Base-by-base conservation (phyloP, 2,113 vertebrate genomes). In the Phalacrocorax aristotelis region DNA sequence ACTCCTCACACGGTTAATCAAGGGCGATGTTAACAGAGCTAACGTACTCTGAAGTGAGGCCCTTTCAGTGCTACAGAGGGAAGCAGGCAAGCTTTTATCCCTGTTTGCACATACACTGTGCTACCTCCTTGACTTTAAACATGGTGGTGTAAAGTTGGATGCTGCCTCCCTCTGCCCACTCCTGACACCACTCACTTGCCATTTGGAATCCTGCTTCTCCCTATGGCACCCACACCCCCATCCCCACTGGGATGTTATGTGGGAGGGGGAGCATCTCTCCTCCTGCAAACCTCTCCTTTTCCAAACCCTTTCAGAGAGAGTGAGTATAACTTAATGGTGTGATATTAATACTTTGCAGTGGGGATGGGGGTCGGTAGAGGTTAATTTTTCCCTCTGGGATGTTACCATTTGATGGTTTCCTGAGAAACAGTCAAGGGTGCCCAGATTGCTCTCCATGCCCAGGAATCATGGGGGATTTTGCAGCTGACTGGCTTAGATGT, bases 191-290 rank as follows among this genome's bases (percentile, higher is more conserved):
- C 4, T 22, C 0, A 0, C 42, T 92, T 90, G 68, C 40, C 10
- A 2, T 65, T 40, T 2, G 3, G 17, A 52, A 70, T 87, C 34
- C 52, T 71, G 23, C 51, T 29, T 57, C 38, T 87, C 49, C 34
- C 18, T 26, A 1, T 4, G 12, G 40, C 61, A 58, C 20, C 46
- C 2, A 6, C 49, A 64, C 7, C 22, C 46, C 22, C 40, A 27
- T 72, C 18, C 20, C 36, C 1, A 0, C 29, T 6, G 7, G 64
- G n/a, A 32, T 66, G 7, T 49, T 62, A 23, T 0, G 0, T 38
- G 27, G 62, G 23, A 72, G 34, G 8, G 46, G 69, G 23, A 76
- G 22, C 13, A 0, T 83, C 27, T 86, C 6, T 65, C 23, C 57
- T 80, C 38, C 44, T 75, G 49, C 40, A 49, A 58, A 11, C 42